phyloP scores from a whole-genome alignment of 2,113 vertebrate species.

The Guaruba guarouba region DNA sequence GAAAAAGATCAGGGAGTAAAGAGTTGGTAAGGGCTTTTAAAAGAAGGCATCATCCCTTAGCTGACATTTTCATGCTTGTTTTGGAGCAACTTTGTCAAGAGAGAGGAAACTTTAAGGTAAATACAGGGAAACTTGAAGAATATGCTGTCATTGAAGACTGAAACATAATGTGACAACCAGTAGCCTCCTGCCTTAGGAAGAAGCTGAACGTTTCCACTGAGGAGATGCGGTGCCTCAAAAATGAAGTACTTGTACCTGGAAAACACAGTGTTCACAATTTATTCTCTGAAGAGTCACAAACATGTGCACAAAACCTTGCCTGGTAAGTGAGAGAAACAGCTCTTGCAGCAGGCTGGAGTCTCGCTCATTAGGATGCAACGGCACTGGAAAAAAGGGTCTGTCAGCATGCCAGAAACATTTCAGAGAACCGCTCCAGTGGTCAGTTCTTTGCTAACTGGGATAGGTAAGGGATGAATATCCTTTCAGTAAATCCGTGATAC shows the following conservation, averaged over 20 bases:
- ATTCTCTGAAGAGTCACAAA: slow-evolving; percentile 40
- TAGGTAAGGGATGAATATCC: slow-evolving; percentile 17
- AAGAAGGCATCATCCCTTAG: neutral
- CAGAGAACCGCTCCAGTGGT: neutral
- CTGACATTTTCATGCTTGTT: slow-evolving; percentile 27
- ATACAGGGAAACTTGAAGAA: slow-evolving; percentile 61
- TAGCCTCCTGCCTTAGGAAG: slow-evolving; percentile 56
- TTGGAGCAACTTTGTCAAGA: slow-evolving; percentile 37
- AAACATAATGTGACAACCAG: slow-evolving; percentile 59
- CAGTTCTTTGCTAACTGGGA: neutral
- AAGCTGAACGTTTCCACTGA: slow-evolving; percentile 9
- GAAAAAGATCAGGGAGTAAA: neutral
- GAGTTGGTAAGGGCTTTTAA: neutral
- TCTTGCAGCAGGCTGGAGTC: slow-evolving; percentile 2
- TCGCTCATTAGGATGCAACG: slow-evolving; percentile 41
- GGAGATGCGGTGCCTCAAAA: slow-evolving; percentile 27
- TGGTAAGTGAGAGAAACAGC: neutral
- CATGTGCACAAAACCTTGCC: slow-evolving; percentile 9
- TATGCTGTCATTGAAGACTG: slow-evolving; percentile 56
- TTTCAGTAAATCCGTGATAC: neutral
- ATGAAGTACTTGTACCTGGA: slow-evolving; percentile 22
- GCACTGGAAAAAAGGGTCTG: neutral
- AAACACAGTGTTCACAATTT: slow-evolving; percentile 32
- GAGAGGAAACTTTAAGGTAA: slow-evolving; percentile 47
- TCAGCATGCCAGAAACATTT: slow-evolving; percentile 49